Evolutionary conservation across 2,888 invertebrate species (phyloP).

Genomic region (Drosophila hamatofila): DNA sequence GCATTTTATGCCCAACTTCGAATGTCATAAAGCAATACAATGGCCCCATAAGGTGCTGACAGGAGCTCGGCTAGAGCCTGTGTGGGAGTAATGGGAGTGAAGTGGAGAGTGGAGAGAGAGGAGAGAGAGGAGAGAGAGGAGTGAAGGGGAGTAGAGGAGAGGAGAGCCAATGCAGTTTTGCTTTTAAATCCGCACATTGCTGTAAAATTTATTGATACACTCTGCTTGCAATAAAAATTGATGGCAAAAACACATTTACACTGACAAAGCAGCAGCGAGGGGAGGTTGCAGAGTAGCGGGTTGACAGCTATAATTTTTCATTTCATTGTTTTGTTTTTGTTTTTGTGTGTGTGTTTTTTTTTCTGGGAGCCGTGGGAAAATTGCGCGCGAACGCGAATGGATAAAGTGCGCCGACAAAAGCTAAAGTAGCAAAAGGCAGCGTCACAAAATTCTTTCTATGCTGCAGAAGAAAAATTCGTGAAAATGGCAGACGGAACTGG

Average conservation of each 20-base stretch:
- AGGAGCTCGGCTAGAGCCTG: not conserved
- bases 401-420: slow-evolving; percentile 52
- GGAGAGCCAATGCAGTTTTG: slow-evolving; percentile 56
- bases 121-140: too few species aligned
- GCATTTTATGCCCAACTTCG: slow-evolving; percentile 49
- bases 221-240: slow-evolving; percentile 78
- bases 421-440: slow-evolving; percentile 57
- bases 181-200: slow-evolving; percentile 63
- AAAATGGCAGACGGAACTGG: slow-evolving; percentile 74
- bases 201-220: slow-evolving; percentile 80
- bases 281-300: not conserved
- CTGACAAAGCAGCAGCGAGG: slow-evolving; percentile 21
- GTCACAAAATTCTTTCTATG: slow-evolving; percentile 58
- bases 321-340: slow-evolving; percentile 72
- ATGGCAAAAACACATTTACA: slow-evolving; percentile 76
- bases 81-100: not conserved
- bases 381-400: slow-evolving; percentile 51
- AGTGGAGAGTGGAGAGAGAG: not conserved
- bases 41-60: slow-evolving; percentile 51
- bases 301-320: slow-evolving; percentile 75
- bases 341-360: slow-evolving; percentile 6
- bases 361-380: slow-evolving; percentile 47
- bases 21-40: slow-evolving; percentile 60
- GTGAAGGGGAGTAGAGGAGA: not conserved
- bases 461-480: slow-evolving; percentile 54